Percentiles rank a stretch among this genome's conserved stretches.
Evolutionary conservation across 2,113 vertebrate species (phyloP).

Genomic region (Tetrao urogallus): DNA sequence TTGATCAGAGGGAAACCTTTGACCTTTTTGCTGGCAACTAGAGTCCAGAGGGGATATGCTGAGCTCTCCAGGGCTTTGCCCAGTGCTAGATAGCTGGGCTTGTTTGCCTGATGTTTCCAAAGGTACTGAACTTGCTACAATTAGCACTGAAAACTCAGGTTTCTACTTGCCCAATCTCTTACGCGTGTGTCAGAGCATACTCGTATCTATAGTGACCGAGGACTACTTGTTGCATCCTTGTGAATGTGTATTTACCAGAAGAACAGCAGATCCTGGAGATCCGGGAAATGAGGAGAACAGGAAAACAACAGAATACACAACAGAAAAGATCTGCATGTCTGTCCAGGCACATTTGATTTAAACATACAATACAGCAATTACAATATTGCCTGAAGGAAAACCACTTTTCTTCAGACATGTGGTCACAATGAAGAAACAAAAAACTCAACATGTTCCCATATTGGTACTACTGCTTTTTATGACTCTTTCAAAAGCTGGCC

Average conservation of each 20-base stretch:
- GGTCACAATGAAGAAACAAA: background rate
- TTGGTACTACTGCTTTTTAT: background rate
- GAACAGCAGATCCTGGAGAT: background rate
- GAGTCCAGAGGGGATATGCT: rapidly evolving
- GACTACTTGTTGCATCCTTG: background rate
- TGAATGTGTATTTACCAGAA: background rate
- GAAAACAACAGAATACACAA: background rate
- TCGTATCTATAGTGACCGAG: background rate
- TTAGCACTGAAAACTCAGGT: background rate
- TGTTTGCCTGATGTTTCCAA: background rate
- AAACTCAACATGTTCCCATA: background rate
- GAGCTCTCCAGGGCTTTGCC: background rate
- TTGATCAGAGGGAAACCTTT: background rate
- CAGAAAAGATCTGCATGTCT: background rate
- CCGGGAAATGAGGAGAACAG: background rate
- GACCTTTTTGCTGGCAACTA: background rate
- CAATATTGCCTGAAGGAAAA: background rate
- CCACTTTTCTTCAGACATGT: background rate
- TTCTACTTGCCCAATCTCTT: background rate
- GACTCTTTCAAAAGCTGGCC: background rate
- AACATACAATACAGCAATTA: background rate
- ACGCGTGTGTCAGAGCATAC: background rate
- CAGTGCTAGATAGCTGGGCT: background rate
- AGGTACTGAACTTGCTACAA: background rate
- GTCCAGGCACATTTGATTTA: background rate